Base-by-base conservation (phyloP, 2,797 vertebrate genomes). In the Adrianichthys oophorus region DNA sequence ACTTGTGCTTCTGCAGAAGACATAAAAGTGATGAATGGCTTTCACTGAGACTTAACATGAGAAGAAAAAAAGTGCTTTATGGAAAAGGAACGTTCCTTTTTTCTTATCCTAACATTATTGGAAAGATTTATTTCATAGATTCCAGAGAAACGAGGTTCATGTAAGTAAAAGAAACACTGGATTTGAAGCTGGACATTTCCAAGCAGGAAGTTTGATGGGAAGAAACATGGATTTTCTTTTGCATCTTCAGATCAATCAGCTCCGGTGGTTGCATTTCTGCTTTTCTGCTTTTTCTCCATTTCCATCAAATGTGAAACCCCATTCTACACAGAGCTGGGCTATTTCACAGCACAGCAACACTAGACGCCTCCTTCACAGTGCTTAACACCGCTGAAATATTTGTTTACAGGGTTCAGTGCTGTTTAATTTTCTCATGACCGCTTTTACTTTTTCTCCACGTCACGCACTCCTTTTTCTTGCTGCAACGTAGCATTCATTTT, bases 361-460 rank as follows among this genome's bases (percentile, higher is more conserved):
- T 69, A 82, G 68, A 66, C 72, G 37, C 72, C 72, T 57, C 74
- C 76, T 71, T 64, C 77, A 80, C 69, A 78, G 79, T 79, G 82
- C 89, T 86, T 72, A 87, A 87, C 83, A 85, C 79, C 85, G 83
- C 89, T 76, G 80, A 90, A 90, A 89, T 86, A 87, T 92, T 91
- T 87, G 87, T 90, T 89, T 89, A 88, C 85, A 90, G 87, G 89
- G 83, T 90, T 89, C 85, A 85, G 74, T 88, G 83, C 59, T 24
- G 54, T 89, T 91, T 90, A 84, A 89, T 89, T 90, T 91, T 87
- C 87, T 77, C 59, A 62, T 84, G 81, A 89, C 89, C 79, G 74
- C 62, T 84, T 79, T 65, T 45, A 65, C 58, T 42, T 43, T n/a
- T 50, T 43, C 67, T 59, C 56, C 15, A 23, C 53, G 59, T 60